These are phyloP conservation scores for Teleiodes luculella DNA, from an alignment of 2,888 invertebrate species.

Conservation along the genomic window DNA sequence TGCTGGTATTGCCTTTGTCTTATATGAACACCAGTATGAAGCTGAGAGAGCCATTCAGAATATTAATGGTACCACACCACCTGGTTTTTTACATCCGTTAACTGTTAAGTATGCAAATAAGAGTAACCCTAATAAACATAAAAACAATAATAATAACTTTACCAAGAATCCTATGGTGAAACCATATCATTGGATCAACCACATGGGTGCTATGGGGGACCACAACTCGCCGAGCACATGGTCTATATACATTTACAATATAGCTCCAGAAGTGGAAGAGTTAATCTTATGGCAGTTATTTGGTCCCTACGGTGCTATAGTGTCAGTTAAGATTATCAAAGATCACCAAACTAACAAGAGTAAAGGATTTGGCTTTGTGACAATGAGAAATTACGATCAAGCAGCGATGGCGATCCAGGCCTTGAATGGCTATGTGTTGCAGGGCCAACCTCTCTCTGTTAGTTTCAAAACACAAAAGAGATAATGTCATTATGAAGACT, in stretches of 20 bases:
- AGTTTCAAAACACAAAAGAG: constrained; percentile 78
- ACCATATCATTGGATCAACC: constrained; percentile 74
- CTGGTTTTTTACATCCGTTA: constrained; percentile 75
- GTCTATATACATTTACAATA: constrained; percentile 77
- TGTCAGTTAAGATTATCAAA: constrained; percentile 76
- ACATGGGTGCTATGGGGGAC: constrained; percentile 71
- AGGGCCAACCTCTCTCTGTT: constrained; percentile 73
- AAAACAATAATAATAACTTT: constrained; percentile 73
- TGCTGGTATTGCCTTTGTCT: constrained; percentile 75
- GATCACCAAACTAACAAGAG: constrained; percentile 77
- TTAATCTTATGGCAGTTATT: constrained; percentile 75
- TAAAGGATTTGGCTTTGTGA: constrained; percentile 77
- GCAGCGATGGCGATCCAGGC: constrained; percentile 77
- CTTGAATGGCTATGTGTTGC: constrained; percentile 70
- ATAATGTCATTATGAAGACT: constrained; percentile 69
- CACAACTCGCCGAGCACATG: constrained; percentile 73
- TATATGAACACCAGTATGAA: constrained; percentile 74
- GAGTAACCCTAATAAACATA: constrained; percentile 75
- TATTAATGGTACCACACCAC: constrained; percentile 70
- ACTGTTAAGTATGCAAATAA: constrained; percentile 79
- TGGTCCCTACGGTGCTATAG: constrained; percentile 78
- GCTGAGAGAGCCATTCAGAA: constrained; percentile 74
- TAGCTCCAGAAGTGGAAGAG: constrained; percentile 75
- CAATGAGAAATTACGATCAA: constrained; percentile 77
- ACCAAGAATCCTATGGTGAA: constrained; percentile 67